These are phyloP conservation scores for Baccha elongata DNA, from an alignment of 2,888 invertebrate genomes.

Conservation along the genomic window DNA sequence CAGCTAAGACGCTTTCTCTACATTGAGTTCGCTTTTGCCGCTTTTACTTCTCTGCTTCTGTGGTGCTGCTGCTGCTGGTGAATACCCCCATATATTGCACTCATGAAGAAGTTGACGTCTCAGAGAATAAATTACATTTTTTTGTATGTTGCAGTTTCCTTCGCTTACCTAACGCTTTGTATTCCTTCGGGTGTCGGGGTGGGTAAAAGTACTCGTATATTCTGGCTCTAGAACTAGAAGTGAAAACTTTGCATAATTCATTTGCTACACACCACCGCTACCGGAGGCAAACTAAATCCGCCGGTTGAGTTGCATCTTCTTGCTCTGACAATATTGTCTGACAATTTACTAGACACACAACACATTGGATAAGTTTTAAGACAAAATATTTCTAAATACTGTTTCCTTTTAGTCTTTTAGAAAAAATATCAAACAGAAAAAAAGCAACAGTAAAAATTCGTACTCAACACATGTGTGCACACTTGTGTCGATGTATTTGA, in stretches of 20 bases:
- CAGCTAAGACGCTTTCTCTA: conserved; percentile 68
- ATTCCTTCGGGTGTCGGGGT: conserved; percentile 5
- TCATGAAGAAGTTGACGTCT: conserved; percentile 73
- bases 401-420: too few species aligned
- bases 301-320: neutral
- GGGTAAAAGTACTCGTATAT: conserved; percentile 1
- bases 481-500: too few species aligned
- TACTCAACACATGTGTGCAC: too few species aligned
- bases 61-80: conserved; percentile 34
- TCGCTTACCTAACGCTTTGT: conserved; percentile 65
- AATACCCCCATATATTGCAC: conserved; percentile 55
- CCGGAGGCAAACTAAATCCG: conserved; percentile 3
- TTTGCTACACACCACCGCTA: conserved; percentile 32
- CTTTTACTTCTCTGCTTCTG: too few species aligned
- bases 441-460: too few species aligned
- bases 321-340: too few species aligned
- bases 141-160: conserved; percentile 63
- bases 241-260: conserved; percentile 69
- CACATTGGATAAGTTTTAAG: too few species aligned
- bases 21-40: conserved; percentile 33
- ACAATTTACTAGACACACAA: too few species aligned
- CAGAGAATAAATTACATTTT: conserved; percentile 71
- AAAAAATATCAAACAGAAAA: too few species aligned
- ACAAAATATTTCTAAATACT: too few species aligned
- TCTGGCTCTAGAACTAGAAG: conserved; percentile 34